These are phyloP conservation scores for Cirrhinus mrigala DNA, from an alignment of 2,797 vertebrate genomes.

Conservation along the genomic window DNA sequence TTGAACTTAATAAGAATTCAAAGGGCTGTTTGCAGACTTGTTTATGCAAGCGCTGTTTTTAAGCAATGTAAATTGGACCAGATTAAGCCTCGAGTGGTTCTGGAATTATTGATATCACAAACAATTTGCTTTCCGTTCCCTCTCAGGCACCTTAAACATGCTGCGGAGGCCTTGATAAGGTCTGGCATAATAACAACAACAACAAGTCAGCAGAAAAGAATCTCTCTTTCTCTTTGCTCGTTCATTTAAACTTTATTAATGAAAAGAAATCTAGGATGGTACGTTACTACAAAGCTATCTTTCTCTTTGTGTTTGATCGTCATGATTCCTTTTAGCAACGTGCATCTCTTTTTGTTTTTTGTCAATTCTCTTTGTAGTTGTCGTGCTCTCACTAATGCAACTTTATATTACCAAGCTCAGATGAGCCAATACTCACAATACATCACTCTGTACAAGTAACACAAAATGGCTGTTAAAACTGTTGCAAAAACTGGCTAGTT, in stretches of 20 bases:
- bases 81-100: constrained; percentile 58
- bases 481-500: background rate
- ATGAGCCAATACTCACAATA: background rate
- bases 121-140: constrained; percentile 52
- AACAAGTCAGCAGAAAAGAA: background rate
- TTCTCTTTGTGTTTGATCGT: constrained; percentile 8
- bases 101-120: constrained; percentile 57
- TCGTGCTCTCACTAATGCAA: background rate
- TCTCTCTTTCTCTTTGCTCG: background rate
- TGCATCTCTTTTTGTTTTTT: background rate
- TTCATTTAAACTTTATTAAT: background rate
- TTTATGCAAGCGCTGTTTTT: constrained; percentile 58
- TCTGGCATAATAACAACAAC: constrained; percentile 18
- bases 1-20: constrained; percentile 59
- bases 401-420: background rate
- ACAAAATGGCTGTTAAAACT: background rate
- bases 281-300: background rate
- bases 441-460: no score
- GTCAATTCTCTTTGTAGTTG: background rate
- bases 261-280: background rate
- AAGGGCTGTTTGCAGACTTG: constrained; percentile 51
- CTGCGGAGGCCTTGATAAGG: constrained; percentile 8
- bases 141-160: constrained; percentile 26
- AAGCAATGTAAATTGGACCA: constrained; percentile 65
- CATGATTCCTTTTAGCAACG: background rate